Conservation (phyloP, 2,113 vertebrate species). For the Melanotaenia duboulayi region DNA sequence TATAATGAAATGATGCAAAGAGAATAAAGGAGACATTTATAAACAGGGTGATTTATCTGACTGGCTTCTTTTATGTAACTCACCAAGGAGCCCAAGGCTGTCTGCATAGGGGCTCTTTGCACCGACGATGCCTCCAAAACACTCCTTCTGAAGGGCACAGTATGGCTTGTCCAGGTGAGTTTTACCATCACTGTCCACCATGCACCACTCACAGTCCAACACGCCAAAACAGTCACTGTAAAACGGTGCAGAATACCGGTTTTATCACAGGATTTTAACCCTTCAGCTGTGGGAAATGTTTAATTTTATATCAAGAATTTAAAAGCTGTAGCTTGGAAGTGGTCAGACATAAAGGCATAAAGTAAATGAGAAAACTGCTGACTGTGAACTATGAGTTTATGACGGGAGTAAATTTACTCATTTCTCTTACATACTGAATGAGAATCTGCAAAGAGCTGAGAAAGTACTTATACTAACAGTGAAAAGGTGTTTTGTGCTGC, state of each 20-base stretch:
- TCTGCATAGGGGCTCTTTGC: constrained; percentile 97
- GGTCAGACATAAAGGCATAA: too few species aligned
- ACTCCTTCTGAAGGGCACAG: constrained; percentile 97
- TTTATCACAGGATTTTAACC: background rate
- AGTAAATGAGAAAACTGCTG: too few species aligned
- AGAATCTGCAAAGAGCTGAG: too few species aligned
- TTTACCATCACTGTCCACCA: constrained; percentile 97
- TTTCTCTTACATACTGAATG: too few species aligned
- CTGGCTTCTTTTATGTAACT: constrained; percentile 30
- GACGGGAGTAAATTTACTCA: too few species aligned
- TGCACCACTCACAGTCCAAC: constrained; percentile 98
- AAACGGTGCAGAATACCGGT: background rate
- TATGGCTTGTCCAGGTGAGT: constrained; percentile 96
- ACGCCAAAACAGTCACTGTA: constrained; percentile 96
- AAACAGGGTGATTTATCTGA: background rate
- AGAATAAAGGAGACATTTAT: background rate
- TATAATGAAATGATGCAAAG: background rate
- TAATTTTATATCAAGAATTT: too few species aligned
- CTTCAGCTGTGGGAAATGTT: too few species aligned
- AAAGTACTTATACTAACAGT: too few species aligned
- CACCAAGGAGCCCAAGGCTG: constrained; percentile 90
- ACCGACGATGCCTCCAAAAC: constrained; percentile 96
- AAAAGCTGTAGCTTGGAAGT: too few species aligned
- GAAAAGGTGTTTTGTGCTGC: too few species aligned
- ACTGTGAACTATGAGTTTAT: too few species aligned